A percentile compares a stretch with the other conserved stretches of the same genome.
These are phyloP conservation scores for Dynastes hyllus DNA, from an alignment of 2,888 invertebrate species.

Conservation along the genomic window DNA sequence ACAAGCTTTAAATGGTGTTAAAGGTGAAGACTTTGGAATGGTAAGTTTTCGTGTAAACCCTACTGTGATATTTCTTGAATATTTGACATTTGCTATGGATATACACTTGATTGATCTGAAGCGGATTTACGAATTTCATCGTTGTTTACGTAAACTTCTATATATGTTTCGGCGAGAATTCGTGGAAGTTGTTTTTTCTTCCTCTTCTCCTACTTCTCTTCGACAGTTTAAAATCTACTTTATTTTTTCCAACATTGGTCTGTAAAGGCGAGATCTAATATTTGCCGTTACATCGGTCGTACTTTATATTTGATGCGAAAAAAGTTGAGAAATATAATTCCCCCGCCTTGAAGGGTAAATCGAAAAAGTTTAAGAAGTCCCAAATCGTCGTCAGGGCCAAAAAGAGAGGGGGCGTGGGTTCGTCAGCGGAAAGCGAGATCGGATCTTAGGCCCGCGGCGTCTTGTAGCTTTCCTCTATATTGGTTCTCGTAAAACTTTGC, in stretches of 20 bases:
- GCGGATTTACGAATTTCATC: constrained; percentile 5
- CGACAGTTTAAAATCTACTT: constrained; percentile 40
- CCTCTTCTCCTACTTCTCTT: background rate
- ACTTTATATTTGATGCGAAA: constrained; percentile 46
- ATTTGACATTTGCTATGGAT: too few relatives aligned
- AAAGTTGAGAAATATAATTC: constrained; percentile 51
- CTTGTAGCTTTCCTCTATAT: constrained; percentile 49
- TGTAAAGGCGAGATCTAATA: constrained; percentile 39
- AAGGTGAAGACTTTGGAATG: too few relatives aligned
- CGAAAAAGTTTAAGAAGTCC: constrained; percentile 52
- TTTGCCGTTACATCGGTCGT: constrained; percentile 42
- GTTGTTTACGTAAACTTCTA: constrained; percentile 12
- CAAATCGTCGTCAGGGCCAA: constrained; percentile 32
- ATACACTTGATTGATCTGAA: too few relatives aligned
- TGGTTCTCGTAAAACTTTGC: constrained; percentile 49
- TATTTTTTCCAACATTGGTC: constrained; percentile 24
- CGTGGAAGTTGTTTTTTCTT: constrained; percentile 13
- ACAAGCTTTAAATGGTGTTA: too few relatives aligned
- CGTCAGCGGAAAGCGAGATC: background rate
- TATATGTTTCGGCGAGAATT: background rate
- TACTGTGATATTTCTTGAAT: too few relatives aligned
- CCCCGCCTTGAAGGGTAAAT: constrained; percentile 49
- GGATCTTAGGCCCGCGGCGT: constrained; percentile 31
- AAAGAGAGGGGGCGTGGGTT: too few relatives aligned
- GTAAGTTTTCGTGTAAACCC: too few relatives aligned